These are phyloP conservation scores for Alfaro cultratus DNA, from an alignment of 2,797 vertebrate species.

Conservation along the genomic window DNA sequence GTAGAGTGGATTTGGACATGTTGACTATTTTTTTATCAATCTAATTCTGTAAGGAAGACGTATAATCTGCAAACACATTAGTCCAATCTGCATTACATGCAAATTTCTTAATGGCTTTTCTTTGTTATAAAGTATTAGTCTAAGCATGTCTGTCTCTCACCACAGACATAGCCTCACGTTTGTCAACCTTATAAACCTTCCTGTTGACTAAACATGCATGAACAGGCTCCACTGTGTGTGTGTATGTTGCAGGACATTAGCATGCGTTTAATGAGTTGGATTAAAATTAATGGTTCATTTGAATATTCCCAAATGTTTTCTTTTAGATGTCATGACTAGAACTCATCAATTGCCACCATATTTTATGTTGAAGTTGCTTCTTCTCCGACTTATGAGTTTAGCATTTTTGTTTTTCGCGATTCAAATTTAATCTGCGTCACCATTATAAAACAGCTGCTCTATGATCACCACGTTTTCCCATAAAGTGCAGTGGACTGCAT, in stretches of 20 bases:
- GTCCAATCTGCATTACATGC: background rate
- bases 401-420: background rate
- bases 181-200: background rate
- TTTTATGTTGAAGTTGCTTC: background rate
- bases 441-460: background rate
- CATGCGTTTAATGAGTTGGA: background rate
- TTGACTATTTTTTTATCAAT: background rate
- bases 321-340: background rate
- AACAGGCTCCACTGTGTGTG: background rate
- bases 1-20: background rate
- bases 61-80: background rate
- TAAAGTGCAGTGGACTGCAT: background rate
- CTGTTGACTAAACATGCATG: background rate
- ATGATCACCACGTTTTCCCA: background rate
- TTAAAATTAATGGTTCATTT: background rate
- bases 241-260: background rate
- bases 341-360: background rate
- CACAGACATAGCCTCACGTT: background rate
- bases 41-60: background rate
- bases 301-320: background rate
- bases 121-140: background rate
- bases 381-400: background rate
- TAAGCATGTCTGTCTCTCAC: background rate
- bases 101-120: background rate
- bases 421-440: background rate